Percentiles rank a stretch among this genome's conserved stretches.
phyloP scores from a whole-genome alignment of 2,113 vertebrate species.

The Tichodroma muraria region DNA sequence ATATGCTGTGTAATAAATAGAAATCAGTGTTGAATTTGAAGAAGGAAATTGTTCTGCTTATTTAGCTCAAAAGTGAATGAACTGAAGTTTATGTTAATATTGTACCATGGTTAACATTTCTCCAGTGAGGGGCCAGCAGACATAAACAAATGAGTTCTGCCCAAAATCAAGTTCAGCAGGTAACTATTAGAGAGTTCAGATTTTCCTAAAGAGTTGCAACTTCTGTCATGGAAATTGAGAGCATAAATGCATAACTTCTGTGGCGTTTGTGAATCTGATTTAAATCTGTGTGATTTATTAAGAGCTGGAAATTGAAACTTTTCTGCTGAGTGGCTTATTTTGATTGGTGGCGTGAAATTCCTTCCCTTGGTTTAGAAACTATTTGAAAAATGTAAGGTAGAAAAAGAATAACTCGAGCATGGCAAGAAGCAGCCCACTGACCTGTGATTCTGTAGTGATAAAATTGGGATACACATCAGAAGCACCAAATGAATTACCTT shows the following conservation, averaged over 20 bases:
- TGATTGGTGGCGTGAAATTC: constrained; percentile 4
- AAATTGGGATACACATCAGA: background rate
- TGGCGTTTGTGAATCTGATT: background rate
- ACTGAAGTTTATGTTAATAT: background rate
- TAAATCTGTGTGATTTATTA: constrained; percentile 30
- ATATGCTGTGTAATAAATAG: background rate
- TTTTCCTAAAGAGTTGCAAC: background rate
- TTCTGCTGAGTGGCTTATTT: constrained; percentile 31
- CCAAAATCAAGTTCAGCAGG: background rate
- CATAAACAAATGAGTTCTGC: background rate
- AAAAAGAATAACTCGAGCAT: background rate
- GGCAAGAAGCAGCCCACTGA: background rate
- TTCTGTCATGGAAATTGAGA: constrained; percentile 23
- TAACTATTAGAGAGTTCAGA: background rate
- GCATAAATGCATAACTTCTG: background rate
- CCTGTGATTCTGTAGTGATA: background rate
- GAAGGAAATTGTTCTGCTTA: background rate
- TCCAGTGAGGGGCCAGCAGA: background rate
- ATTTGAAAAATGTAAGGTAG: constrained; percentile 1
- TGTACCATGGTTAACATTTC: background rate
- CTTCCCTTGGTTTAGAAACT: background rate
- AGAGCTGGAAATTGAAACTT: constrained; percentile 28
- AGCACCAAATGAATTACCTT: background rate
- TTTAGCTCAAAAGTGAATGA: background rate
- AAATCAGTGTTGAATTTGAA: background rate